Base-by-base conservation (phyloP, 2,888 invertebrate species). In the Cheilosia soror region DNA sequence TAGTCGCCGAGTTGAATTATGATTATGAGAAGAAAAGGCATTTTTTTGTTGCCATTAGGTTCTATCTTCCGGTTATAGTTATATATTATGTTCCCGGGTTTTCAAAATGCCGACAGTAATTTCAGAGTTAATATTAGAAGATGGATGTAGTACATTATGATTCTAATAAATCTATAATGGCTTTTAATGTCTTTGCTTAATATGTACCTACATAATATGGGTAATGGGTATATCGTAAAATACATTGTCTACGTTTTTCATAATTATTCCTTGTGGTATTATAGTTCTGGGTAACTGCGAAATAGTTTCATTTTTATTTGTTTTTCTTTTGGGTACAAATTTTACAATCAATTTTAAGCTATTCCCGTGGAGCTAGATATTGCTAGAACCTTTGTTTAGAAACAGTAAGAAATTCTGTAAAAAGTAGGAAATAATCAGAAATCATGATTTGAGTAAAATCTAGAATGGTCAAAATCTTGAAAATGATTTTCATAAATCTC, bases 51-150 rank as follows among this genome's bases (percentile, higher is more conserved):
- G 66, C 77, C 72, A 72, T 82, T 82, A 72, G 66, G 72, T 47
- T 31, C 65, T 25, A 33, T 68, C 31, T 63, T 75, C 65, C 65
- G 63, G 60, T 58, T 68, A 68, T 20, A 20, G 20, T 20, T 20
- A 20, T 20, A 20, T 20, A 60, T 77, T 77, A 77, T 68, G 58
- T 60, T 11, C 60, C 49, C 53, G 51, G 76, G 55, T 58, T 55
- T 66, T 53, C 53, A 55, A 72, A 60, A 31, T 57, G 57, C 62
- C 58, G 77, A 55, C 71, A 77, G 60, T 78, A 68, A 68, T 72
- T 78, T 72, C 63, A 68, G 73, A 78, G 83, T 83, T 78, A 78
- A 83, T 83, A 63, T 78, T 44, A 20, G n/a, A 62, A 73, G 73
- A 83, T 78, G 60, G 51, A 69, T 78, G 51, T 42, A 49, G 51